Conservation (phyloP, 2,113 vertebrate species). For the Lichenostomus cassidix region DNA sequence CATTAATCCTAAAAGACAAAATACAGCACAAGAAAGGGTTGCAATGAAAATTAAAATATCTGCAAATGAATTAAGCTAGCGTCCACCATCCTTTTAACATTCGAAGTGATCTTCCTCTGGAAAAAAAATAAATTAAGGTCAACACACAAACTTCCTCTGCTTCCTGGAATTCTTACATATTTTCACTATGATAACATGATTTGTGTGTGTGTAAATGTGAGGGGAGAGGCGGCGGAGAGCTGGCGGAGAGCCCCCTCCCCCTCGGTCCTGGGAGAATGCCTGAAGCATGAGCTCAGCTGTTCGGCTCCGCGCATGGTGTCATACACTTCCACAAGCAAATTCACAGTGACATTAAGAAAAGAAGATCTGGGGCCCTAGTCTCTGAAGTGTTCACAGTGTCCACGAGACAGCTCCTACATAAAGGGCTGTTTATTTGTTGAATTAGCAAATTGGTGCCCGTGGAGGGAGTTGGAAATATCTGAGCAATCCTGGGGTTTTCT, state of each 20-base stretch:
- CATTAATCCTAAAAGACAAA: conserved; percentile 1
- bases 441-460: not conserved
- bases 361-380: conserved; percentile 44
- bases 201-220: conserved; percentile 67
- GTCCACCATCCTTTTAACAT: not conserved
- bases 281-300: conserved; percentile 76
- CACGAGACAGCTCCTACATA: not conserved
- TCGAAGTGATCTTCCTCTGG: conserved; percentile 38
- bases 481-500: conserved; percentile 6
- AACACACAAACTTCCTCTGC: conserved; percentile 66
- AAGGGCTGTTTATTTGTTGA: conserved; percentile 42
- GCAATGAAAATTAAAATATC: conserved; percentile 14
- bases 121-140: conserved; percentile 58
- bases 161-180: conserved; percentile 75
- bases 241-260: conserved; percentile 52
- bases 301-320: conserved; percentile 59
- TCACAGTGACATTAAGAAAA: conserved; percentile 68
- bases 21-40: not conserved
- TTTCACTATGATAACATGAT: conserved; percentile 72
- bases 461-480: not conserved
- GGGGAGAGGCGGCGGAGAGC: conserved; percentile 32
- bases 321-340: conserved; percentile 75
- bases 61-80: conserved; percentile 1
- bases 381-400: conserved; percentile 25
- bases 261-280: conserved; percentile 68